Evolutionary conservation across 2,888 invertebrate species (phyloP), one percentile per base, ranked within the genome.

Genomic region (Drosophila neonasuta): DNA sequence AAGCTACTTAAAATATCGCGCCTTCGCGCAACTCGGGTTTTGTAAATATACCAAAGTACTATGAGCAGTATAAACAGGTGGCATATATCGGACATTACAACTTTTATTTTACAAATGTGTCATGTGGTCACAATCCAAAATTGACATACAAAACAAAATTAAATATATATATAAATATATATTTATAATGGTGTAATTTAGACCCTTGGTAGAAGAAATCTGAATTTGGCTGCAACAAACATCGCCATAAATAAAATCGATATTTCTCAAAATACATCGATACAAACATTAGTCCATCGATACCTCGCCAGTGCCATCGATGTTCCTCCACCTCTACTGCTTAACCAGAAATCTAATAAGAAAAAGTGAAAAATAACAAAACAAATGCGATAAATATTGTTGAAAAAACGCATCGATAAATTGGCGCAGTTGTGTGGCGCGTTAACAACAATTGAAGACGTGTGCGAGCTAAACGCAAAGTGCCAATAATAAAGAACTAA

Each of bases 291-390:
- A 36, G 11, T n/a, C 36, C 36, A 36, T 36, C 36, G 36, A 36
- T 36, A 36, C 4, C 11, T 2, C 36, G 36, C 5, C 36, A 36
- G 36, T 36, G 36, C 36, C 36, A 36, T 36, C 36, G 36, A 36
- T 36, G 36, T 36, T 36, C 11, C 36, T 36, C 36, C 36, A 36
- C n/a, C 36, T 36, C 36, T 36, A 36, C 36, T 36, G 75, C 75
- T 75, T 63, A 77, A 75, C 75, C 75, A 73, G 75, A 77, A 77
- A 75, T 75, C 75, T 75, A 75, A 74, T 62, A 76, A 71, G 74
- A 77, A 78, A 86, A 84, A 83, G 78, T 86, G 70, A 71, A 80
- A 83, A 83, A 86, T 70, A 83, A 81, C 87, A 86, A 81, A 86
- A 87, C 82, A 86, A 83, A 84, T 73, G 85, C 81, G 77, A 81